phyloP scores from a whole-genome alignment of 2,888 invertebrate species.

The Portevinia maculata region DNA sequence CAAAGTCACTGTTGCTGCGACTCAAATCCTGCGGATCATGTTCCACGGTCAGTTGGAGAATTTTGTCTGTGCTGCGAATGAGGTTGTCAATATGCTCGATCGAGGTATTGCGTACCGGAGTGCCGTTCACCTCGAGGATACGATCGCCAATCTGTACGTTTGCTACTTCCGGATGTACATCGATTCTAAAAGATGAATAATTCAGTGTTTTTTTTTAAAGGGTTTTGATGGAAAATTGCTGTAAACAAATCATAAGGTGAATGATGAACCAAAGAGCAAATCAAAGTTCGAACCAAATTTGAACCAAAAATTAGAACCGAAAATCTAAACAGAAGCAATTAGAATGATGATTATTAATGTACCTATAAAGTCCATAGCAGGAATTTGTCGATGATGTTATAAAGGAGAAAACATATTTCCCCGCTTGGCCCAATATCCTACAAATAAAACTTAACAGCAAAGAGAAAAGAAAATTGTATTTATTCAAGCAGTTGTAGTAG shows the following conservation, averaged over 20 bases:
- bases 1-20: slow-evolving; percentile 83
- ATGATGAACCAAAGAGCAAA: slow-evolving; percentile 6
- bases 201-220: background rate
- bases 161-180: slow-evolving; percentile 91
- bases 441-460: slow-evolving; percentile 81
- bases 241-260: slow-evolving; percentile 18
- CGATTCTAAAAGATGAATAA: slow-evolving; percentile 85
- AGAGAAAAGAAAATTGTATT: slow-evolving; percentile 53
- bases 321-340: slow-evolving; percentile 66
- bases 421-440: slow-evolving; percentile 87
- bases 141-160: slow-evolving; percentile 95
- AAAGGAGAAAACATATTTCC: slow-evolving; percentile 88
- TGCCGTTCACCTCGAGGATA: slow-evolving; percentile 96
- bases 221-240: background rate
- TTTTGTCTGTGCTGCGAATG: slow-evolving; percentile 88
- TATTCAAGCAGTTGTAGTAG: slow-evolving; percentile 42
- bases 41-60: slow-evolving; percentile 93
- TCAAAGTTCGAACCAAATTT: slow-evolving; percentile 35
- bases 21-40: slow-evolving; percentile 91
- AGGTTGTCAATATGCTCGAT: slow-evolving; percentile 91
- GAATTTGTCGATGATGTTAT: slow-evolving; percentile 88
- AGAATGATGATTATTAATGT: slow-evolving; percentile 77
- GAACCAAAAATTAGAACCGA: slow-evolving; percentile 50
- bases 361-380: slow-evolving; percentile 89
- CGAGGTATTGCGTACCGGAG: slow-evolving; percentile 91